phyloP scores from a whole-genome alignment of 1,140 invertebrate genomes.

The Brachionus sp. region DNA sequence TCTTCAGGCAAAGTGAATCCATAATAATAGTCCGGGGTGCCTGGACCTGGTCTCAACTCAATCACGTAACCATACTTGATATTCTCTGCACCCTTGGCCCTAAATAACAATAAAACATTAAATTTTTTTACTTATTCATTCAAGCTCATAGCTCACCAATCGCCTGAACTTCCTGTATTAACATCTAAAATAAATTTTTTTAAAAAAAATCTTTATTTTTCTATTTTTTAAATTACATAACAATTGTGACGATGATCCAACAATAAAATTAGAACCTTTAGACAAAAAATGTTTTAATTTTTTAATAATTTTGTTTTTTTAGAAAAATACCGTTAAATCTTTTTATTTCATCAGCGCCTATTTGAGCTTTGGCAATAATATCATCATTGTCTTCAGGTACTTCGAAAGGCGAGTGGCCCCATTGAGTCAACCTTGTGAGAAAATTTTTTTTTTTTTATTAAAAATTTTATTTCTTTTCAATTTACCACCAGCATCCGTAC shows the following conservation, averaged over 20 bases:
- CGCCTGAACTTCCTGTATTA: background rate
- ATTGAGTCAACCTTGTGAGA: background rate
- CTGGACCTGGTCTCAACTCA: conserved; percentile 47
- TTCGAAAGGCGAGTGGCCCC: background rate
- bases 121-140: background rate
- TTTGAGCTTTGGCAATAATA: conserved; percentile 17
- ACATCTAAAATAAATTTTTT: background rate
- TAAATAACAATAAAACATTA: background rate
- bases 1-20: conserved; percentile 40
- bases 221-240: background rate
- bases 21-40: conserved; percentile 24
- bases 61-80: conserved; percentile 49
- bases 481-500: conserved; percentile 24
- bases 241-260: conserved; percentile 21
- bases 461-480: background rate
- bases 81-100: conserved; percentile 47
- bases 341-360: conserved; percentile 16
- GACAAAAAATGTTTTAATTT: background rate
- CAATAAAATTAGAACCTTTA: background rate
- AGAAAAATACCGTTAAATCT: background rate
- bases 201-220: background rate
- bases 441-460: background rate
- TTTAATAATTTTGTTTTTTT: background rate
- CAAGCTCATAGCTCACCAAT: background rate
- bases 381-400: conserved; percentile 6